phyloP scores from a whole-genome alignment of 2,888 invertebrate species.

The Dione juno region DNA sequence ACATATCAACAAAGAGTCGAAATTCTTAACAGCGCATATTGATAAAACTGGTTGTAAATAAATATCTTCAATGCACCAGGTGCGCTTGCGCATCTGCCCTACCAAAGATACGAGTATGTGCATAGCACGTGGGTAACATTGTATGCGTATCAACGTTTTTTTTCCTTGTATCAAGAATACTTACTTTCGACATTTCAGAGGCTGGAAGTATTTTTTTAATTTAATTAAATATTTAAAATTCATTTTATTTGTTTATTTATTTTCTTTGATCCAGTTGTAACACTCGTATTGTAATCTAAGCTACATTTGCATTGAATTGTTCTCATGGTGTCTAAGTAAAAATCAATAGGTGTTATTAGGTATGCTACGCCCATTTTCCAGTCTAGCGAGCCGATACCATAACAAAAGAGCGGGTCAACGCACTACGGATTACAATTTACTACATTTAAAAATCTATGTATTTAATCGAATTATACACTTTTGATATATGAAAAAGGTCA shows the following conservation, averaged over 20 bases:
- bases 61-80: constrained; percentile 37
- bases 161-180: background rate
- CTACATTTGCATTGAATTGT: constrained; percentile 17
- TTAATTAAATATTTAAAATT: background rate
- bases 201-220: constrained; percentile 1
- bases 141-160: constrained; percentile 9
- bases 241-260: background rate
- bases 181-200: background rate
- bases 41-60: constrained; percentile 38
- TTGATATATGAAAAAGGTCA: constrained; percentile 11
- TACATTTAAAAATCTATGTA: constrained; percentile 30
- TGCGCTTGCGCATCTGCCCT: constrained; percentile 39
- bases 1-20: constrained; percentile 1
- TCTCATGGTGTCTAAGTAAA: constrained; percentile 58
- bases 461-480: constrained; percentile 31
- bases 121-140: constrained; percentile 37
- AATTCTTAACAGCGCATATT: constrained; percentile 7
- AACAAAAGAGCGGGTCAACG: constrained; percentile 58
- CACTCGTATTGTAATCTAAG: background rate
- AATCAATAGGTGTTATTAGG: constrained; percentile 65
- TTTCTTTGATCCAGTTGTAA: background rate
- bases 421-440: constrained; percentile 47
- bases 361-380: constrained; percentile 60
- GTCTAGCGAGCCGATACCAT: constrained; percentile 65
- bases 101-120: constrained; percentile 27